A percentile compares a stretch with the other conserved stretches of the same genome.
Conservation (phyloP, 2,888 invertebrate species). For the Rhodophaea formosa region DNA sequence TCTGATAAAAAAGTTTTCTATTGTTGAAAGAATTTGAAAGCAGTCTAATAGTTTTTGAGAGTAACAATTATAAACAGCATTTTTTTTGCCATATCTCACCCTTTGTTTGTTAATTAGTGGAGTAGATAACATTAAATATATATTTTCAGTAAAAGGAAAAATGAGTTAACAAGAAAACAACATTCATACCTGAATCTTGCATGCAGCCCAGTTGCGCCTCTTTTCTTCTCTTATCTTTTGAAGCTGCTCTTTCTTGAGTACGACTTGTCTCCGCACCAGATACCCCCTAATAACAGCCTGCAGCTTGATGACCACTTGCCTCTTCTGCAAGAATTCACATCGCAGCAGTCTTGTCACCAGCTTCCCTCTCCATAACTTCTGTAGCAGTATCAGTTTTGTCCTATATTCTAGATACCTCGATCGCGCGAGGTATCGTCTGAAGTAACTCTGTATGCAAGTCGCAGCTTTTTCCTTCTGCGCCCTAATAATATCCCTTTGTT, state of each 20-base stretch:
- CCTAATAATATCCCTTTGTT: conserved; percentile 36
- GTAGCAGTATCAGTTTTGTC: conserved; percentile 52
- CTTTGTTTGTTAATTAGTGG: too few relatives aligned
- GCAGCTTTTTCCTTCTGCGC: conserved; percentile 47
- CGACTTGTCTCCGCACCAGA: conserved; percentile 68
- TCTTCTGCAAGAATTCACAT: conserved; percentile 56
- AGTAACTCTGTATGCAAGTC: conserved; percentile 58
- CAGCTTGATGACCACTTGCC: conserved; percentile 50
- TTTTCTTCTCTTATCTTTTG: conserved; percentile 64
- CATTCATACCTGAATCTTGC: conserved; percentile 84
- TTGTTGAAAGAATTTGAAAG: too few relatives aligned
- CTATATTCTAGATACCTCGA: conserved; percentile 48
- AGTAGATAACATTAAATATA: too few relatives aligned
- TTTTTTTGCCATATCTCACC: too few relatives aligned
- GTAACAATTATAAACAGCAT: too few relatives aligned
- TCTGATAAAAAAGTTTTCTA: too few relatives aligned
- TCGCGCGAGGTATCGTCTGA: conserved; percentile 51
- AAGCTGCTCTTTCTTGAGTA: conserved; percentile 63
- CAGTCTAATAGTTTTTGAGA: too few relatives aligned
- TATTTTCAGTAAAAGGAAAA: too few relatives aligned
- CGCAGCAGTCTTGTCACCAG: conserved; percentile 56
- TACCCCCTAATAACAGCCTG: conserved; percentile 73
- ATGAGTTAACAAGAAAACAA: not conserved
- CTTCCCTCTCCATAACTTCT: conserved; percentile 67
- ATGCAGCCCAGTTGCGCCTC: conserved; percentile 76